Percentiles rank a stretch among this genome's conserved stretches.
Conservation (phyloP, 2,113 vertebrate genomes). For the Chionomys nivalis region DNA sequence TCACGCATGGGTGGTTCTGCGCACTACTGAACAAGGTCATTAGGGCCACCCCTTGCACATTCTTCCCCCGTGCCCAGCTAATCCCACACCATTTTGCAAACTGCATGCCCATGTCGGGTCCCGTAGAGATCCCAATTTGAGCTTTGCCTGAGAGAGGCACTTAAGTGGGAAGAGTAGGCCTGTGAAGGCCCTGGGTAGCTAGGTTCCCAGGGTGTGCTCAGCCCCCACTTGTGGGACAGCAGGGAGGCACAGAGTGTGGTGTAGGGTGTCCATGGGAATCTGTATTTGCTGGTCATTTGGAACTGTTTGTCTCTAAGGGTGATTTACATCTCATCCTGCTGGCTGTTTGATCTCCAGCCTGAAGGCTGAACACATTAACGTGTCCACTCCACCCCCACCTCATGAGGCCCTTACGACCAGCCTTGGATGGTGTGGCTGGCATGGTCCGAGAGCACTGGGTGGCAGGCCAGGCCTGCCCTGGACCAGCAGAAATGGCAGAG, state of each 20-base stretch:
- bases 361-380: conserved; percentile 76
- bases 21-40: accelerated
- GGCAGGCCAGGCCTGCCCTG: not conserved
- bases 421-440: conserved; percentile 28
- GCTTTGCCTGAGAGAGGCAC: not conserved
- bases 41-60: accelerated
- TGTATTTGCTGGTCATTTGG: conserved; percentile 79
- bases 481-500: not conserved
- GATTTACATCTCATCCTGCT: conserved; percentile 81
- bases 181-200: not conserved
- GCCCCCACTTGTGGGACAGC: not conserved
- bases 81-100: accelerated
- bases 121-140: not conserved
- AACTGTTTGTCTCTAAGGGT: conserved; percentile 83
- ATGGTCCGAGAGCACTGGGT: conserved; percentile 59
- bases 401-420: conserved; percentile 74
- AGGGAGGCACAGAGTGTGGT: conserved; percentile 34
- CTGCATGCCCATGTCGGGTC: accelerated
- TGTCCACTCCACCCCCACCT: conserved; percentile 52
- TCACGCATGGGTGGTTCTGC: accelerated
- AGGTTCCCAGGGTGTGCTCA: conserved; percentile 61
- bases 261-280: conserved; percentile 81
- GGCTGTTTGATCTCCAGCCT: conserved; percentile 84
- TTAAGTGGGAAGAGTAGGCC: not conserved
- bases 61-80: not conserved